phyloP scores from a whole-genome alignment of 37 sponge, comb jelly and placozoan species.

The Spongilla lacustris region DNA sequence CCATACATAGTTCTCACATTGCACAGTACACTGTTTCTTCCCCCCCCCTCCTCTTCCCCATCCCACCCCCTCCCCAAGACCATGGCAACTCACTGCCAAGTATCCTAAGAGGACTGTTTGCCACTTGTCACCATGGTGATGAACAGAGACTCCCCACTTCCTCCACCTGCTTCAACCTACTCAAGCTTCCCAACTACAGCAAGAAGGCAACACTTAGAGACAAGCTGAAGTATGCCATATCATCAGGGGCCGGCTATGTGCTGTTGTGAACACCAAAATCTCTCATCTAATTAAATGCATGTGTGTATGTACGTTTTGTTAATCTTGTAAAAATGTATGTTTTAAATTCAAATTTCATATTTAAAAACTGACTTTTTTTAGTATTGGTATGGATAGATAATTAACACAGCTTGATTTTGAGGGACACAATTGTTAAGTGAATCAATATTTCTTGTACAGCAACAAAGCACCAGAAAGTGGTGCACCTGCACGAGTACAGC shows the following conservation, averaged over 20 bases:
- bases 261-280: slow-evolving; percentile 62
- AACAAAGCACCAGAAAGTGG: too few relatives aligned
- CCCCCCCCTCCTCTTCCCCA: background rate
- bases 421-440: too few relatives aligned
- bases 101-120: slow-evolving; percentile 81
- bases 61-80: slow-evolving; percentile 40
- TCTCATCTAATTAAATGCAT: background rate
- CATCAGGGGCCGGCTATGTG: slow-evolving; percentile 94
- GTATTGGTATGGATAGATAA: too few relatives aligned
- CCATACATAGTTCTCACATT: too few relatives aligned
- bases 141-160: slow-evolving; percentile 90
- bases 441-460: too few relatives aligned
- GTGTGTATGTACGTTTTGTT: background rate
- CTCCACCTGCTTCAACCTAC: slow-evolving; percentile 98
- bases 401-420: too few relatives aligned
- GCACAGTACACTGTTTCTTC: too few relatives aligned
- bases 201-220: slow-evolving; percentile 85
- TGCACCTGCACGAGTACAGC: too few relatives aligned
- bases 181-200: slow-evolving; percentile 93
- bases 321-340: too few relatives aligned
- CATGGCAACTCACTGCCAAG: slow-evolving; percentile 66
- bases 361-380: too few relatives aligned
- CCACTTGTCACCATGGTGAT: slow-evolving; percentile 30
- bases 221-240: slow-evolving; percentile 91
- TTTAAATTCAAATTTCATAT: too few relatives aligned